These are phyloP conservation scores for Micrasema longulum DNA, from an alignment of 1,140 invertebrate species.

Conservation along the genomic window DNA sequence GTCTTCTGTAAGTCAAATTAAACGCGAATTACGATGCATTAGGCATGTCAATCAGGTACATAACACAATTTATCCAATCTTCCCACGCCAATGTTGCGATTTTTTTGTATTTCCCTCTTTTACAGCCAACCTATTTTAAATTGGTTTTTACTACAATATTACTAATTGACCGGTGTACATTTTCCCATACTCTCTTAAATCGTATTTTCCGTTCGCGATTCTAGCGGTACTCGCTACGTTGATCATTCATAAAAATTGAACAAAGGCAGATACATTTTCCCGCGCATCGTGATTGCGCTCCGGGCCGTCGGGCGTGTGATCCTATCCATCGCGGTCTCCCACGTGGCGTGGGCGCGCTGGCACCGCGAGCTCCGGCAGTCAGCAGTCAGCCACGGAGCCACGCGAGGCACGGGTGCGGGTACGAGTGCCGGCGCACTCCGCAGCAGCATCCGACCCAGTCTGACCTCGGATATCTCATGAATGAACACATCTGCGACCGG, in stretches of 20 bases:
- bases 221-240: background rate
- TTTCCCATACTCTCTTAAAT: background rate
- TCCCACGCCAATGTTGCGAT: too few relatives aligned
- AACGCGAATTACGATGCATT: too few relatives aligned
- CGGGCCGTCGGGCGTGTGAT: slow-evolving; percentile 6
- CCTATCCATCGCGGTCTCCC: background rate
- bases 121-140: too few relatives aligned
- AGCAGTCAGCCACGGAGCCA: too few relatives aligned
- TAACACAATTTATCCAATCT: too few relatives aligned
- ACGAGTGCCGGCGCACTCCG: background rate
- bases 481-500: slow-evolving; percentile 19
- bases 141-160: too few relatives aligned
- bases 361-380: too few relatives aligned
- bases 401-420: too few relatives aligned
- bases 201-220: slow-evolving; percentile 16
- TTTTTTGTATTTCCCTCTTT: too few relatives aligned
- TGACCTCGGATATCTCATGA: slow-evolving; percentile 3
- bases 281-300: slow-evolving; percentile 4
- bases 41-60: too few relatives aligned
- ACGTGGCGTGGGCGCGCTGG: slow-evolving; percentile 3
- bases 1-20: too few relatives aligned
- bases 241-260: background rate
- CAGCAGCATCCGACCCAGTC: background rate
- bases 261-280: slow-evolving; percentile 21
- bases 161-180: too few relatives aligned